Evolutionary conservation across 2,888 invertebrate genomes (phyloP), one percentile per base, ranked within the genome.

Genomic region (Orthonevra nobilis): DNA sequence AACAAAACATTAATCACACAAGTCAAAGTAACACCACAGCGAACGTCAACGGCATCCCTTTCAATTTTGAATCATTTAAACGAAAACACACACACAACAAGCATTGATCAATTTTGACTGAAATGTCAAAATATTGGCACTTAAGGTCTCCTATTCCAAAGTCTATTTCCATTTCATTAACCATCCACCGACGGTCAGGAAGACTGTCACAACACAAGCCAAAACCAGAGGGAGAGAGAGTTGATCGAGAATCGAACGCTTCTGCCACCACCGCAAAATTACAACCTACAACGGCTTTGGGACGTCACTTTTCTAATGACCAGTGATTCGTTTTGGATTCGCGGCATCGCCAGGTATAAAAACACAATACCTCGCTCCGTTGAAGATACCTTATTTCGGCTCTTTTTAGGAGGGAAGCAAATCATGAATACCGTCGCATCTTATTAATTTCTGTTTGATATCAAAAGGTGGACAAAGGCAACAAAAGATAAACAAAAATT

Each of bases 131-230:
- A 79, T 79, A 79, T 60, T 48, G 28, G 3, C 28, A 30, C 42
- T 42, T 15, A 19, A 68, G 19, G 20, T 50, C 15, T 56, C 42
- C 28, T 63, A 69, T 72, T 63, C 46, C 30, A 58, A 69, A 68
- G 52, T 68, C 81, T 77, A 81, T 83, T 83, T 83, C 77, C 81
- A 81, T 66, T 79, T 82, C 81, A 81, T 82, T 82, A 81, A 72
- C 34, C 17, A 58, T 70, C 42, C 48, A 68, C 44, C 69, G 56
- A 60, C 48, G 44, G 48, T 44, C 42, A 40, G 30, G 20, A n/a
- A n/a, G n/a, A n/a, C 38, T 81, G 81, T 81, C 81, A 81, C 46
- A 81, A 75, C 75, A 81, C 20, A 68, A 42, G 17, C 23, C 26
- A 50, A 50, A 9, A 7, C 4, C 28, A 26, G 10, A 34, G 30